phyloP scores from a whole-genome alignment of 2,888 invertebrate genomes.

The Aporophyla nigra region DNA sequence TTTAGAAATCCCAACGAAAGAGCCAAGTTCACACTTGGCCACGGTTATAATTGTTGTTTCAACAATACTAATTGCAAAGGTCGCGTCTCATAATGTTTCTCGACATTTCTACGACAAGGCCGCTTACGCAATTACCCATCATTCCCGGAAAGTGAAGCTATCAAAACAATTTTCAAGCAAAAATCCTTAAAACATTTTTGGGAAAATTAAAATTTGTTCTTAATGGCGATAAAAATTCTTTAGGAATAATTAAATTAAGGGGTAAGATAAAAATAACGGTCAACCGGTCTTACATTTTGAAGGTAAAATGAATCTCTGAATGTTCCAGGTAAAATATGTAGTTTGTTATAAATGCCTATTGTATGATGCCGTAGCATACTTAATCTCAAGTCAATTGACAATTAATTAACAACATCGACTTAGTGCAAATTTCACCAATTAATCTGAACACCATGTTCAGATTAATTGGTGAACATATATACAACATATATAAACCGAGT shows the following conservation, averaged over 20 bases:
- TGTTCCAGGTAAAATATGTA: not conserved
- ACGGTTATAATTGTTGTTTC: constrained; percentile 43
- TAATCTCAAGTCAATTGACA: too few relatives aligned
- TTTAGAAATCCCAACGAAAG: not conserved
- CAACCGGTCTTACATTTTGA: not conserved
- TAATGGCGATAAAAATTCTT: constrained; percentile 14
- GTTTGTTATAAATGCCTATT: too few relatives aligned
- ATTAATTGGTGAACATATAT: too few relatives aligned
- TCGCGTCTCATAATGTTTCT: constrained; percentile 21
- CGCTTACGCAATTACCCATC: constrained; percentile 36
- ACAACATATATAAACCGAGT: too few relatives aligned
- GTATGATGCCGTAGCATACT: not conserved
- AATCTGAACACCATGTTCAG: too few relatives aligned
- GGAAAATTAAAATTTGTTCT: constrained; percentile 3
- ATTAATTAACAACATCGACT: not conserved
- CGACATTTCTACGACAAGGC: constrained; percentile 23
- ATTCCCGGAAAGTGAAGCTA: constrained; percentile 13
- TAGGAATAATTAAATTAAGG: constrained; percentile 10
- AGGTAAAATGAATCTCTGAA: not conserved
- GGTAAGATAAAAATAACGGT: not conserved
- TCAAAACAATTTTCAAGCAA: constrained; percentile 24
- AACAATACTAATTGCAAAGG: constrained; percentile 52
- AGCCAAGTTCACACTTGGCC: constrained; percentile 26
- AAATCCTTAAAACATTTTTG: constrained; percentile 20
- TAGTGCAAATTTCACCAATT: too few relatives aligned